phyloP scores from a whole-genome alignment of 2,888 invertebrate genomes.

The Stenodema calcarata region DNA sequence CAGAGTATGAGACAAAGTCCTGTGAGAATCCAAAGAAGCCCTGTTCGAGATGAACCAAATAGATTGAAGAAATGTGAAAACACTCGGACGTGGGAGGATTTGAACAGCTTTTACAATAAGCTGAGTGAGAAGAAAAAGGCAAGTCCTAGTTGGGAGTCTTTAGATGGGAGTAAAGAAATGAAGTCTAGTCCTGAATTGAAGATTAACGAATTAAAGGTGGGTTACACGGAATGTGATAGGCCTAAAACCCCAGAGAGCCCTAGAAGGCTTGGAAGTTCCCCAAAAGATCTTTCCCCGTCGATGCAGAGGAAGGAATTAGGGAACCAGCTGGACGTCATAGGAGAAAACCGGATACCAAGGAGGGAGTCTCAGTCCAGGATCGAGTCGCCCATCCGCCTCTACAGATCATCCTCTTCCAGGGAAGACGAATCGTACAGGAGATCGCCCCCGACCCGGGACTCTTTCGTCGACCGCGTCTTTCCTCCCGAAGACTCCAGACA shows the following conservation, averaged over 20 bases:
- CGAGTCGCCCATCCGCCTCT: background rate
- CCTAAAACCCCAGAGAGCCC: conserved; percentile 31
- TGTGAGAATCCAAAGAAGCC: conserved; percentile 33
- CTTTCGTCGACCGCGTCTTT: conserved; percentile 17
- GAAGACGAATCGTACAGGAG: background rate
- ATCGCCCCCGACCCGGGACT: conserved; percentile 28
- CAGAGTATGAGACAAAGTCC: conserved; percentile 24
- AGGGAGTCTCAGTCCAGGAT: background rate
- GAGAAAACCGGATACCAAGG: conserved; percentile 25
- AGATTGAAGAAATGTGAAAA: conserved; percentile 28
- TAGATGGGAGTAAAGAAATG: conserved; percentile 21
- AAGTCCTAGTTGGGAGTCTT: conserved; percentile 34
- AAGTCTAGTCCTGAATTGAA: conserved; percentile 46
- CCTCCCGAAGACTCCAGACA: background rate
- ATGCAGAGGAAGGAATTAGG: conserved; percentile 31
- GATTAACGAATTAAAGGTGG: conserved; percentile 33
- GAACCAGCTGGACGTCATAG: conserved; percentile 31
- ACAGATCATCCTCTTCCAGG: background rate
- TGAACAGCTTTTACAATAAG: conserved; percentile 40
- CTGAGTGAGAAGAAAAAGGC: conserved; percentile 8
- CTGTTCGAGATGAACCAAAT: background rate
- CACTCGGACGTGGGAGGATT: conserved; percentile 37
- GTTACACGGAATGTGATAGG: background rate
- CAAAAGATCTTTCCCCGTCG: conserved; percentile 41
- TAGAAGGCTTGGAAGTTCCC: conserved; percentile 18